Evolutionary conservation across 2,113 vertebrate species (phyloP), one percentile per base, ranked within the genome.

Genomic region (Addax nasomaculatus): DNA sequence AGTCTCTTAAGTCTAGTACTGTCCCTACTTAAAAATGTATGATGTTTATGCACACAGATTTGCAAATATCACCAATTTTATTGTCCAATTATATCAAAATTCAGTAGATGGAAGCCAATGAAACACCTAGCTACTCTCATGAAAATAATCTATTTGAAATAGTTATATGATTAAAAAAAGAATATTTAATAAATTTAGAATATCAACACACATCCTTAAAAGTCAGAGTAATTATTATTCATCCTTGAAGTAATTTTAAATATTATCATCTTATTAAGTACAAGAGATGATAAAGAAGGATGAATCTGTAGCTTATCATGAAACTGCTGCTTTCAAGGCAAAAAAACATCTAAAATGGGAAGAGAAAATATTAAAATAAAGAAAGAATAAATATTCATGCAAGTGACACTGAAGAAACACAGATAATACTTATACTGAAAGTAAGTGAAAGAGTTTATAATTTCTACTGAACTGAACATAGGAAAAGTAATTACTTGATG

Each of bases 321-420:
- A 94, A 97, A 10, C 3, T 23, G 29, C 6, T 86, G 27, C 16
- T 84, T 86, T 53, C 73, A 16, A 64, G 70, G 9, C 19, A 87
- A 97, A 36, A 97, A 97, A 96, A 39, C 10, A 93, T 62, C 27
- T 92, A 76, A 98, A 96, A 51, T 0, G 0, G 67, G n/a, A 9
- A 88, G 5, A 94, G 1, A 90, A 94, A 96, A 5, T 0, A 70
- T 92, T 95, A 97, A 39, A 96, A 45, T 79, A 96, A 89, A 87
- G 55, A 84, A 96, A 14, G 9, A 95, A 29, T 76, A 93, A 93
- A 8, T 33, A 88, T 84, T 0, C 39, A 21, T 84, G 4, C 2
- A 90, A 36, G 15, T 23, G 1, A 58, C 79, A 47, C 33, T 4
- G 2, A 80, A 95, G 49, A 95, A 83, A 51, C 43, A 6, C 6